These are phyloP conservation scores for Psittacara wagleri DNA, from an alignment of 2,113 vertebrate genomes.

Conservation along the genomic window DNA sequence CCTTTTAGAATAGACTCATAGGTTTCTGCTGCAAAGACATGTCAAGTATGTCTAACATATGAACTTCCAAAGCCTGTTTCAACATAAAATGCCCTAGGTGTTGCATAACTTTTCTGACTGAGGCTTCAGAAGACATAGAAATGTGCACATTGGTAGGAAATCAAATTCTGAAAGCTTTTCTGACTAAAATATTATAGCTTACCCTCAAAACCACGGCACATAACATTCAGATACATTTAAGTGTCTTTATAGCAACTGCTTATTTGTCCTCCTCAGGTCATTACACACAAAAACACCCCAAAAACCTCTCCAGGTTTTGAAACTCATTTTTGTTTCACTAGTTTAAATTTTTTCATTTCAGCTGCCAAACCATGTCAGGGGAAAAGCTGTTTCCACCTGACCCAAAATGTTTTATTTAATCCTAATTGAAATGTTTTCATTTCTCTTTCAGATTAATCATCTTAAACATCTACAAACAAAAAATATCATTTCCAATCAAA, in stretches of 20 bases:
- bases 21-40: background rate
- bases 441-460: conserved; percentile 60
- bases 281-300: background rate
- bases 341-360: conserved; percentile 30
- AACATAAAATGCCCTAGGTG: background rate
- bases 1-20: background rate
- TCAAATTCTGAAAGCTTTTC: background rate
- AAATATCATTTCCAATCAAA: conserved; percentile 54
- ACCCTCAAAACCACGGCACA: background rate
- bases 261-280: background rate
- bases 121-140: background rate
- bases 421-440: conserved; percentile 62
- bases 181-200: background rate
- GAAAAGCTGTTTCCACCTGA: conserved; percentile 65
- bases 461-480: conserved; percentile 60
- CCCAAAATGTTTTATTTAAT: conserved; percentile 59
- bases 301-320: conserved; percentile 1
- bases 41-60: background rate
- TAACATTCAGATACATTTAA: background rate
- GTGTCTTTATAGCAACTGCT: background rate
- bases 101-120: background rate
- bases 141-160: background rate
- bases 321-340: background rate
- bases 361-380: conserved; percentile 52
- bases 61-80: background rate